Evolutionary conservation across 2,888 invertebrate species (phyloP).

Genomic region (Neoascia interrupta): DNA sequence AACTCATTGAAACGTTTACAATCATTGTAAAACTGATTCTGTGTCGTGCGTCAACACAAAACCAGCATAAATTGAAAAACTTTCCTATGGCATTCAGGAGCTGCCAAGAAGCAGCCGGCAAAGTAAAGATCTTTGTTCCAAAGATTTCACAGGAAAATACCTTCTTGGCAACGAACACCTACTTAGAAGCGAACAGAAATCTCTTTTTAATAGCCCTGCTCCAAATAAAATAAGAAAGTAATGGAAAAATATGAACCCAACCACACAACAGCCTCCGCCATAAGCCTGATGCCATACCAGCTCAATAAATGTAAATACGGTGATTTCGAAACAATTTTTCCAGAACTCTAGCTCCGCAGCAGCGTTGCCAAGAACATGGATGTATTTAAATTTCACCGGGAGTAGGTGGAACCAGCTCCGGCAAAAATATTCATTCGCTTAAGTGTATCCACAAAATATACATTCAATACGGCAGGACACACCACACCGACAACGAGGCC

Average conservation of each 20-base stretch:
- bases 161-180: conserved; percentile 61
- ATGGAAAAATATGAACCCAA: conserved; percentile 47
- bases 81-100: conserved; percentile 39
- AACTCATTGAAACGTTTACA: conserved; percentile 24
- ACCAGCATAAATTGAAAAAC: conserved; percentile 61
- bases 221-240: conserved; percentile 40
- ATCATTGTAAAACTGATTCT: conserved; percentile 23
- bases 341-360: conserved; percentile 46
- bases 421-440: conserved; percentile 62
- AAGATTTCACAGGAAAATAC: conserved; percentile 29
- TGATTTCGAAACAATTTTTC: conserved; percentile 68
- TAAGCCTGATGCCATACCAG: conserved; percentile 52
- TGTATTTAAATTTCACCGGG: conserved; percentile 51
- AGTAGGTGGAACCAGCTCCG: conserved; percentile 8
- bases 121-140: conserved; percentile 31
- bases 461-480: conserved; percentile 66
- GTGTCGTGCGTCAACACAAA: neutral
- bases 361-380: conserved; percentile 55
- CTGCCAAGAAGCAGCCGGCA: conserved; percentile 10
- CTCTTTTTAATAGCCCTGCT: conserved; percentile 60
- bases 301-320: conserved; percentile 70
- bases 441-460: conserved; percentile 65
- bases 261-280: conserved; percentile 2
- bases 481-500: conserved; percentile 50
- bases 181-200: conserved; percentile 56